Evolutionary conservation across 2,113 vertebrate genomes (phyloP), one percentile per base, ranked within the genome.

Genomic region (Myrmecobius fasciatus): DNA sequence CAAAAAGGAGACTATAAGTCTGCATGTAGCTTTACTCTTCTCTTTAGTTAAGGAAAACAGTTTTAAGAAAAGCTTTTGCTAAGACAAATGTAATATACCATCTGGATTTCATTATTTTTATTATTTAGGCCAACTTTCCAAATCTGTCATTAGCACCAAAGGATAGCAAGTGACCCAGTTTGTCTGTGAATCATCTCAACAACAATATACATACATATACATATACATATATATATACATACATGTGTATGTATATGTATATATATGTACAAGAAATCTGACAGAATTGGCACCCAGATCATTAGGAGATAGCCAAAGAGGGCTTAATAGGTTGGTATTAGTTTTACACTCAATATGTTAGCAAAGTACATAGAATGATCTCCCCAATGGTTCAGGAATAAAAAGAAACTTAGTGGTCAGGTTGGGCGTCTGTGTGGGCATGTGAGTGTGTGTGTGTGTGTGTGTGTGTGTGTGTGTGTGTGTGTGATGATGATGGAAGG

Each of bases 11-110:
- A 88, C 91, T 54, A 2, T 11, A 26, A 75, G 25, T 54, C 22
- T 12, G 36, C 17, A 0, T 0, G 9, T 14, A 67, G 11, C 10
- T 25, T 46, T 52, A 8, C 20, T n/a, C 56, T 28, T 53, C 22
- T 26, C 11, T 17, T n/a, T 92, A 47, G 14, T 91, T 89, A 31
- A 83, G 0, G 43, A 47, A 46, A 7, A 11, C 52, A 25, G 3
- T 51, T 93, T 93, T 88, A 51, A 94, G 91, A 95, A 93, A 49
- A 3, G 51, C 17, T 31, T 91, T 43, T 60, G 90, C 90, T 47
- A 28, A 46, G 36, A 54, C 53, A n/a, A 95, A n/a, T 4, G 4
- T 4, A 5, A 0, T 1, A 3, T 36, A 89, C 20, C 28, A 2
- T 89, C 52, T 53, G 22, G n/a, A 36, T 48, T 49, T 52, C 52